These are phyloP conservation scores for Syritta pipiens DNA, from an alignment of 2,888 invertebrate species.

Conservation along the genomic window DNA sequence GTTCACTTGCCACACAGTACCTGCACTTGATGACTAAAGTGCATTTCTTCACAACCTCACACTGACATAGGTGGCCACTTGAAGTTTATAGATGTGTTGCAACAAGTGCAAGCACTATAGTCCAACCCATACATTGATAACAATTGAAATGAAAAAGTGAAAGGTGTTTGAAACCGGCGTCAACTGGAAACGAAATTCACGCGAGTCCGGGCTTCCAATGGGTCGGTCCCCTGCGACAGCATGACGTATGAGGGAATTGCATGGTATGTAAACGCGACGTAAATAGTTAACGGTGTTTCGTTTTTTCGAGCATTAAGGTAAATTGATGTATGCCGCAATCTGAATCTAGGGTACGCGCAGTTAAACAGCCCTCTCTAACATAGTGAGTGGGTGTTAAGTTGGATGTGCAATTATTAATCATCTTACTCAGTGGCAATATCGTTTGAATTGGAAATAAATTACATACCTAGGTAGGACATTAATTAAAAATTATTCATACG, in stretches of 20 bases:
- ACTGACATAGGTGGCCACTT: conserved; percentile 41
- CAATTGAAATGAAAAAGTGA: conserved; percentile 1
- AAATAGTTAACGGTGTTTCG: background rate
- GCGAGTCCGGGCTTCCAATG: too few relatives aligned
- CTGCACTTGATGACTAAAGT: conserved; percentile 22
- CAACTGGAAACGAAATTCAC: conserved; percentile 3
- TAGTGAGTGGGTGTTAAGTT: too few relatives aligned
- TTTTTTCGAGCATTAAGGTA: background rate
- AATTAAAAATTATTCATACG: too few relatives aligned
- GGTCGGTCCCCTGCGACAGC: too few relatives aligned
- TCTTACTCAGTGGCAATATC: too few relatives aligned
- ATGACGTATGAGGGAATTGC: background rate
- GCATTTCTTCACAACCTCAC: conserved; percentile 1
- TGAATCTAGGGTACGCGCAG: background rate
- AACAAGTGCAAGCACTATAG: conserved; percentile 16
- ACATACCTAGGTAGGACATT: too few relatives aligned
- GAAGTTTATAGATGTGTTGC: conserved; percentile 36
- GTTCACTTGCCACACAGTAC: background rate
- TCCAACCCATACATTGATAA: background rate
- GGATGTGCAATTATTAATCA: too few relatives aligned
- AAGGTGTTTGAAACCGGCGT: conserved; percentile 2
- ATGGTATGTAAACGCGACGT: background rate
- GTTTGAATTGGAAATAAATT: too few relatives aligned
- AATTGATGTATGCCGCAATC: background rate
- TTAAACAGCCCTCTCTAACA: background rate